Evolutionary conservation across 2,888 invertebrate species (phyloP).

Genomic region (Coelopa pilipes): DNA sequence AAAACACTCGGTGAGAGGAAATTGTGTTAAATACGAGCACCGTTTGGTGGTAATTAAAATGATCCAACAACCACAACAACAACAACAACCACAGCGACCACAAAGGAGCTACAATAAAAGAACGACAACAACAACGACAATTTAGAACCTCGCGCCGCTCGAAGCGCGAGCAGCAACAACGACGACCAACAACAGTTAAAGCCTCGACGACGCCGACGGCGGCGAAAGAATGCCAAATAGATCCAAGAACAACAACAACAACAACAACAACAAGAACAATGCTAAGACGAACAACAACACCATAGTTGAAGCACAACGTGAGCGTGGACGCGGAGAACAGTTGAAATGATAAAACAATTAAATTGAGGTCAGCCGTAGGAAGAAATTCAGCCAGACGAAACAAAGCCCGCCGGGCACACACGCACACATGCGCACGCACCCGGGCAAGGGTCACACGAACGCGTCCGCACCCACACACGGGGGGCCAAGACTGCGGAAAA

Average conservation of each 20-base stretch:
- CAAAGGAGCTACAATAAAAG: neutral
- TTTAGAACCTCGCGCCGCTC: slow-evolving; percentile 12
- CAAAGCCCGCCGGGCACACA: neutral
- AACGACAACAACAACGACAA: neutral
- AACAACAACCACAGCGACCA: neutral
- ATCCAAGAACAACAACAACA: neutral
- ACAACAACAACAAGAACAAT: slow-evolving; percentile 19
- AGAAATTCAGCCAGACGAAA: slow-evolving; percentile 8
- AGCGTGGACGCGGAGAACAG: neutral
- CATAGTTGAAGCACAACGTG: neutral
- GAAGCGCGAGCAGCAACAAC: neutral
- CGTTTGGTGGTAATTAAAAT: slow-evolving; percentile 21
- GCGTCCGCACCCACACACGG: neutral
- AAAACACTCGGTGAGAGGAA: slow-evolving; percentile 1
- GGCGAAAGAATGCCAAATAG: neutral
- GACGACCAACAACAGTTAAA: slow-evolving; percentile 8
- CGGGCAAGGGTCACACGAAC: neutral
- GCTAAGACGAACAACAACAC: neutral
- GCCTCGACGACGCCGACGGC: neutral
- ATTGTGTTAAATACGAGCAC: slow-evolving; percentile 24
- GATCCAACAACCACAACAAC: neutral
- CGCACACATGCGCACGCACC: neutral
- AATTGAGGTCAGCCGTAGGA: slow-evolving; percentile 31
- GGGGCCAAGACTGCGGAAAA: no score
- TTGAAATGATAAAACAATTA: neutral